Conservation (phyloP, 1,140 invertebrate species). For the Streblospio benedicti region DNA sequence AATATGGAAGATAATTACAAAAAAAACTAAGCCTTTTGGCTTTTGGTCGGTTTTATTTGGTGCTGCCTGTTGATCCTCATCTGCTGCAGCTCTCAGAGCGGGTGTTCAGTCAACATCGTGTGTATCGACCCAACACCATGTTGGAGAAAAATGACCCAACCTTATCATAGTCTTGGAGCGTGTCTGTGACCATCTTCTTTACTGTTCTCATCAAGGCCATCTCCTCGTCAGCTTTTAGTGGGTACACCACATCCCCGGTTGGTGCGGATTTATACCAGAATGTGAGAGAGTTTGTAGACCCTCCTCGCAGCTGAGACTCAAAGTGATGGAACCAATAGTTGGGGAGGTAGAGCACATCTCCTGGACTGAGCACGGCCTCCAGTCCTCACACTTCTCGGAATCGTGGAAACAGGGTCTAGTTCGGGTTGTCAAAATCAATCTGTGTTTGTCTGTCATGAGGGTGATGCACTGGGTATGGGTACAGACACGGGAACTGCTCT, state of each 20-base stretch:
- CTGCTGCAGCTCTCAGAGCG: too few relatives aligned
- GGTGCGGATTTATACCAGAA: constrained; percentile 74
- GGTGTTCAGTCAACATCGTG: too few relatives aligned
- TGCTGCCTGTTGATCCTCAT: too few relatives aligned
- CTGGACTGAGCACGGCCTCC: constrained; percentile 65
- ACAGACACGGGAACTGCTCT: constrained; percentile 58
- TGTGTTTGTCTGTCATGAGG: constrained; percentile 63
- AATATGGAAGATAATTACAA: too few relatives aligned
- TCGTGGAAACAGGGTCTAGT: constrained; percentile 64
- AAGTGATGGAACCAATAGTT: constrained; percentile 93
- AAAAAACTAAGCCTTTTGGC: too few relatives aligned
- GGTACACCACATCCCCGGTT: constrained; percentile 53
- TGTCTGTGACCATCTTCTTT: constrained; percentile 61
- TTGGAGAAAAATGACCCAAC: too few relatives aligned
- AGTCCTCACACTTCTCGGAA: constrained; percentile 59
- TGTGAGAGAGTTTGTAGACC: constrained; percentile 72
- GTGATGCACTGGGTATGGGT: constrained; percentile 60
- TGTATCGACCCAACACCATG: too few relatives aligned
- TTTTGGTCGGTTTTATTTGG: too few relatives aligned
- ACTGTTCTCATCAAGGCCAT: constrained; percentile 61
- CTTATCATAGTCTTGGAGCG: constrained; percentile 51
- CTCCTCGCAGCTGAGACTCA: constrained; percentile 63
- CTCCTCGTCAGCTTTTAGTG: constrained; percentile 56
- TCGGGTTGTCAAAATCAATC: constrained; percentile 71
- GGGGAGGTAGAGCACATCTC: constrained; percentile 85